Evolutionary conservation across 2,888 invertebrate genomes (phyloP), one percentile per base, ranked within the genome.

Genomic region (Cotesia congregata): DNA sequence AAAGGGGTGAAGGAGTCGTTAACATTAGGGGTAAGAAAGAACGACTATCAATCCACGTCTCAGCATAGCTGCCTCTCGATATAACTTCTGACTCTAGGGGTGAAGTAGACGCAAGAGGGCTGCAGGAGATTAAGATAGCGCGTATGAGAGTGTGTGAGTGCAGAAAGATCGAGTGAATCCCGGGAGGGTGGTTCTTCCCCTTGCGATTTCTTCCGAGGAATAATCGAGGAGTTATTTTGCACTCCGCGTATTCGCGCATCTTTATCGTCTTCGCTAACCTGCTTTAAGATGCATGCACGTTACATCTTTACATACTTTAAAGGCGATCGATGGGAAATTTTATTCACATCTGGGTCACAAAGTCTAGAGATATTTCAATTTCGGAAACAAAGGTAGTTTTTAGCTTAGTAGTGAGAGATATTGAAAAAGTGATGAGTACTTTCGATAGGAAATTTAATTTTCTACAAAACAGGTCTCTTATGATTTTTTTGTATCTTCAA

Each of bases 231-330:
- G 67, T 65, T 59, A 67, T 67, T 73, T 67, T 30, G 20, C 73
- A 38, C 59, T 73, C 67, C 50, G 67, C 67, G 73, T 73, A 59
- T 73, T 73, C 38, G 73, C 67, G 73, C 67, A 73, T 73, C 73
- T 73, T 73, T 73, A 73, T 73, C 73, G 50, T 40, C 67, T 67
- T 15, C 15, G 20, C 73, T 12, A 70, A 60, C 70, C n/a, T 7
- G 60, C 59, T 40, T 4, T n/a, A 65, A 38, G 20, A 17, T 20
- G 30, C 30, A 30, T 30, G 30, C 30, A 30, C 30, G 30, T 30
- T 30, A 30, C 30, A 30, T 30, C 30, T 30, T 30, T 30, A 30
- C 30, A 30, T 30, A 30, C 30, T 30, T 30, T 30, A 30, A 30
- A 30, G 30, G 30, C 30, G 30, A 30, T 30, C 30, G 30, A 30